phyloP scores from a whole-genome alignment of 2,888 invertebrate species.

The Eudasyphora cyanicolor region DNA sequence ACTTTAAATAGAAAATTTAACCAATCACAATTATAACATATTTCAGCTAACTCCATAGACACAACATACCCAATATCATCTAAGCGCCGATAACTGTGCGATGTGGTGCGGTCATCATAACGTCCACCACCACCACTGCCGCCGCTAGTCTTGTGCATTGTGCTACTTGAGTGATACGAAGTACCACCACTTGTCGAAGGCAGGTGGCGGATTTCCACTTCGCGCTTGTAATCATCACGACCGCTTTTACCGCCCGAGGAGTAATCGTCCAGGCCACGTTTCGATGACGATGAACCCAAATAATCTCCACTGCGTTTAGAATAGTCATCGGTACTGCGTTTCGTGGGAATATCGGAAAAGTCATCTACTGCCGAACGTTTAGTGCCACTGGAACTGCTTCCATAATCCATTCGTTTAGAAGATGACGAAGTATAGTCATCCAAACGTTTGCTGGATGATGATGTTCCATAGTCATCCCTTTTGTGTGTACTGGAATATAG shows the following conservation, averaged over 20 bases:
- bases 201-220: slow-evolving; percentile 78
- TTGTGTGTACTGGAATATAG: slow-evolving; percentile 69
- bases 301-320: slow-evolving; percentile 71
- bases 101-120: slow-evolving; percentile 73
- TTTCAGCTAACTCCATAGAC: neutral
- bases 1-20: slow-evolving; percentile 48
- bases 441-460: slow-evolving; percentile 73
- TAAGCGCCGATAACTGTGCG: slow-evolving; percentile 72
- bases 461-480: slow-evolving; percentile 76
- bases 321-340: slow-evolving; percentile 72
- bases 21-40: neutral
- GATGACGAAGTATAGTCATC: slow-evolving; percentile 75
- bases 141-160: slow-evolving; percentile 63
- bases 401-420: slow-evolving; percentile 72
- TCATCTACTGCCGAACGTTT: slow-evolving; percentile 75
- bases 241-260: slow-evolving; percentile 68
- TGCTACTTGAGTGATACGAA: slow-evolving; percentile 70
- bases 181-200: slow-evolving; percentile 66
- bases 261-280: slow-evolving; percentile 73
- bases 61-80: slow-evolving; percentile 70
- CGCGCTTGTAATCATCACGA: slow-evolving; percentile 76
- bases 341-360: slow-evolving; percentile 72
- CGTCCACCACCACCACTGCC: slow-evolving; percentile 70
- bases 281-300: slow-evolving; percentile 71
- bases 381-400: slow-evolving; percentile 67